Evolutionary conservation across 2,888 invertebrate genomes (phyloP).

Genomic region (Folsomia manolachei): DNA sequence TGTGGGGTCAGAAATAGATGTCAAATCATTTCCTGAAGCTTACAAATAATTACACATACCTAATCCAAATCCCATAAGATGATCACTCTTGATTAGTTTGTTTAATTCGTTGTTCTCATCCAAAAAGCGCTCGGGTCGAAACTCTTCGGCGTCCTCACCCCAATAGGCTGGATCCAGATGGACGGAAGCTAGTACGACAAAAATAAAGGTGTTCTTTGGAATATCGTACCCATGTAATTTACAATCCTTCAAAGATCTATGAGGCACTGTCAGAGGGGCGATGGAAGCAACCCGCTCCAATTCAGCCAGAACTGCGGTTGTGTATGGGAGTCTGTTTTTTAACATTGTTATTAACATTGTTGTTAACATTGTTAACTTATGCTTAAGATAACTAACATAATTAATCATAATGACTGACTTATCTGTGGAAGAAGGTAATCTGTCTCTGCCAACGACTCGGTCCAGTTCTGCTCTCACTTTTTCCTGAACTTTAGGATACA

Average conservation of each 20-base stretch:
- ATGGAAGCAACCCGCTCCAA: neutral
- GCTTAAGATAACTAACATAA: too few relatives aligned
- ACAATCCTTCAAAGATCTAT: neutral
- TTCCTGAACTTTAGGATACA: conserved; percentile 39
- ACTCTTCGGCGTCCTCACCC: neutral
- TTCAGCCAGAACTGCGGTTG: neutral
- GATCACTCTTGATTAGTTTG: conserved; percentile 44
- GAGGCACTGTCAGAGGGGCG: neutral
- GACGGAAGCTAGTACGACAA: neutral
- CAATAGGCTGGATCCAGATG: neutral
- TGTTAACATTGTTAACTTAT: too few relatives aligned
- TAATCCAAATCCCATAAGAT: conserved; percentile 48
- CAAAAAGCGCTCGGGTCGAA: neutral
- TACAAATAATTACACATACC: too few relatives aligned
- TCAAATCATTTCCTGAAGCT: too few relatives aligned
- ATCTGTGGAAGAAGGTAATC: conserved; percentile 35
- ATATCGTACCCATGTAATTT: neutral
- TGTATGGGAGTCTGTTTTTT: neutral
- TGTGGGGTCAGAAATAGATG: too few relatives aligned
- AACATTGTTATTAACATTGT: too few relatives aligned
- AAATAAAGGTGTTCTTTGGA: neutral
- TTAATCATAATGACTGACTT: too few relatives aligned
- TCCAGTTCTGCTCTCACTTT: conserved; percentile 38
- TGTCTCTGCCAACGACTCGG: conserved; percentile 30
- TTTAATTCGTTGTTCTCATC: too few relatives aligned